Percentiles rank a stretch among this genome's conserved stretches.
phyloP scores from a whole-genome alignment of 2,797 vertebrate species.

The Astyanax mexicanus region DNA sequence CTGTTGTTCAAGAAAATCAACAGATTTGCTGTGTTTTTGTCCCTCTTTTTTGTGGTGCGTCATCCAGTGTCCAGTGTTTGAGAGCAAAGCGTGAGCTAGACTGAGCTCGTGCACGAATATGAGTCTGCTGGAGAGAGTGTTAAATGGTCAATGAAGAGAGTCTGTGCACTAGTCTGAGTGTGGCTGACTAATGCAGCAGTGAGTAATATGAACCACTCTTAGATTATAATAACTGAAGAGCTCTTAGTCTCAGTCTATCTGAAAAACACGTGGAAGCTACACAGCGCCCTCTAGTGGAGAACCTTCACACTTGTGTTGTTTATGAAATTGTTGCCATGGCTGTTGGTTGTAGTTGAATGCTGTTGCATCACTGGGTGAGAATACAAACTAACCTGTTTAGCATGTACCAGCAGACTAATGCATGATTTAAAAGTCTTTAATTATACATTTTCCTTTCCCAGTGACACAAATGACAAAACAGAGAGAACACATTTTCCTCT shows the following conservation, averaged over 20 bases:
- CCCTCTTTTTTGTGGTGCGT: not conserved
- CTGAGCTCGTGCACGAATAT: not conserved
- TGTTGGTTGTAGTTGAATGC: not conserved
- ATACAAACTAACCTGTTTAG: not conserved
- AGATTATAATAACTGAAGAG: not conserved
- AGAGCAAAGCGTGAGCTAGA: not conserved
- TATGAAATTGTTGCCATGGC: not conserved
- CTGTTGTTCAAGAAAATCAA: too few species aligned
- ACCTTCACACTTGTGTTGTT: not conserved
- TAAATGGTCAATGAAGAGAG: constrained; percentile 37
- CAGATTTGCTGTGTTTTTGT: too few species aligned
- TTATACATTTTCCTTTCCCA: not conserved
- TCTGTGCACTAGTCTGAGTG: constrained; percentile 32
- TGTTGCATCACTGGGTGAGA: not conserved
- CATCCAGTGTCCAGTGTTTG: not conserved
- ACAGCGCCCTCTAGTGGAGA: constrained; percentile 42
- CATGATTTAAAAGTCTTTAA: not conserved
- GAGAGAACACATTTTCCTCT: too few species aligned
- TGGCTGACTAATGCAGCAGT: constrained; percentile 44
- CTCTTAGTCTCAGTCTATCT: not conserved
- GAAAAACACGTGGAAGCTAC: constrained; percentile 18
- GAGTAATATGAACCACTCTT: constrained; percentile 32
- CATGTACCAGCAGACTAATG: not conserved
- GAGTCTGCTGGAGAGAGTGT: constrained; percentile 28
- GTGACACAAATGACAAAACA: not conserved